These are phyloP conservation scores for Torymus aiolomorphi DNA, from an alignment of 2,888 invertebrate species.

Conservation along the genomic window DNA sequence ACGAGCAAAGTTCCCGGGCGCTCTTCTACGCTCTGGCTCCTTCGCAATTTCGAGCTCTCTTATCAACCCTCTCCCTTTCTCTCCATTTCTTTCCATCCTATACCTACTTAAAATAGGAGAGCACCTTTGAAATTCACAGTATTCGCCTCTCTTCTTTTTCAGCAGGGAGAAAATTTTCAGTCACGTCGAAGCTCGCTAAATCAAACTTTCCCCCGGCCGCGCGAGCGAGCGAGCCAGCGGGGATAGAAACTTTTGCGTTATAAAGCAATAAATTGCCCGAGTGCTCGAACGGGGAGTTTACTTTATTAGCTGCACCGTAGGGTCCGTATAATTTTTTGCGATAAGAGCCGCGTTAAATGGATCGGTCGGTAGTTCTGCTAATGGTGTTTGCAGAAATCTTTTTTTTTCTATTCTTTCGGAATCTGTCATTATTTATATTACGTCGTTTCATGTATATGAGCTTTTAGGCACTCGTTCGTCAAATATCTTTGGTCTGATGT, in stretches of 20 bases:
- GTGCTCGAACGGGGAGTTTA: too few species aligned
- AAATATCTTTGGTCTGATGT: too few species aligned
- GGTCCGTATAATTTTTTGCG: background rate
- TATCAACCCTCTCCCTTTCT: slow-evolving; percentile 18
- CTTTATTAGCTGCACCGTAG: slow-evolving; percentile 23
- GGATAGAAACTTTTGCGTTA: slow-evolving; percentile 31
- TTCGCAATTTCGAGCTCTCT: slow-evolving; percentile 39
- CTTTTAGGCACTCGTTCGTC: too few species aligned
- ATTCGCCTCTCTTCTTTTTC: slow-evolving; percentile 11
- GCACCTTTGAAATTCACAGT: slow-evolving; percentile 30
- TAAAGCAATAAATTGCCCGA: slow-evolving; percentile 1
- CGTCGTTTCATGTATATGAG: too few species aligned
- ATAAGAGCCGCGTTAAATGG: too few species aligned
- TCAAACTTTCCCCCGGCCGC: slow-evolving; percentile 24
- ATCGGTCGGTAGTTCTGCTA: too few species aligned
- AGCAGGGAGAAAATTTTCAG: slow-evolving; percentile 39
- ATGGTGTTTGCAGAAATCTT: too few species aligned
- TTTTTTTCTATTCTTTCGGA: too few species aligned
- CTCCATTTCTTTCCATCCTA: too few species aligned
- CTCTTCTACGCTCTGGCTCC: background rate
- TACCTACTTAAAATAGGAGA: slow-evolving; percentile 19
- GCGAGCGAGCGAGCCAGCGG: too few species aligned
- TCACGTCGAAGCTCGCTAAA: slow-evolving; percentile 31
- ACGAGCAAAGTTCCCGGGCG: slow-evolving; percentile 42
- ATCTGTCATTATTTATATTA: too few species aligned